Evolutionary conservation across 2,797 vertebrate genomes (phyloP).

Genomic region (Natrix natrix): DNA sequence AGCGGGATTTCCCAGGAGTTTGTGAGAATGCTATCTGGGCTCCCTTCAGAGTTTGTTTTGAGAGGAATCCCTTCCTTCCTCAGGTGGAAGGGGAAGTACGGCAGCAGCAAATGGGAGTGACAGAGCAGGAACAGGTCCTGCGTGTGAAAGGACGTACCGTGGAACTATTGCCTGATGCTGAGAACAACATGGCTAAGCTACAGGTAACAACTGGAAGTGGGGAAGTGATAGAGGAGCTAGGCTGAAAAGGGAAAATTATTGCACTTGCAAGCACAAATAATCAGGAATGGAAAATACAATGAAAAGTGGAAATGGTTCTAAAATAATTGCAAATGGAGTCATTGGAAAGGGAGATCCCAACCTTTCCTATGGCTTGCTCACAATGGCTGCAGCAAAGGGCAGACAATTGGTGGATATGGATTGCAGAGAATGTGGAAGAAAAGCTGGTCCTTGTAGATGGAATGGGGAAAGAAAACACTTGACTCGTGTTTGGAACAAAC

Average conservation of each 20-base stretch:
- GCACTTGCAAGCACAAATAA: background rate
- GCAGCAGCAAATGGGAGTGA: slow-evolving; percentile 71
- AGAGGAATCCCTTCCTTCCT: background rate
- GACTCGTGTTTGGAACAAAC: background rate
- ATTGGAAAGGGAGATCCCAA: background rate
- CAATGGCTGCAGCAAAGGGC: background rate
- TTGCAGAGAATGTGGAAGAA: background rate
- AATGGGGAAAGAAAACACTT: background rate
- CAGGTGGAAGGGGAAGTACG: slow-evolving; percentile 80
- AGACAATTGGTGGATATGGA: background rate
- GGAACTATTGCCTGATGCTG: slow-evolving; percentile 80
- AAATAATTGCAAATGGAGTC: background rate
- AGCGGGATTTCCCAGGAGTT: background rate
- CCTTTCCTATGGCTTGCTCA: background rate
- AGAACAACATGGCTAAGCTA: slow-evolving; percentile 80
- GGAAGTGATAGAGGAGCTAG: background rate
- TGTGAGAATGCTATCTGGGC: background rate
- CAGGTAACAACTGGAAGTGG: slow-evolving; percentile 72
- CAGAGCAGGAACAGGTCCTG: slow-evolving; percentile 72
- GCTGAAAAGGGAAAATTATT: too few species aligned
- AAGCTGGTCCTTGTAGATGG: background rate
- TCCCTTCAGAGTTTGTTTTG: background rate
- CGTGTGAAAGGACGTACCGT: slow-evolving; percentile 81
- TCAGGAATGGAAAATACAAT: background rate
- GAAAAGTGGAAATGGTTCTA: background rate